These are phyloP conservation scores for Sthenelais limicola DNA, from an alignment of 2,888 invertebrate species.

Conservation along the genomic window DNA sequence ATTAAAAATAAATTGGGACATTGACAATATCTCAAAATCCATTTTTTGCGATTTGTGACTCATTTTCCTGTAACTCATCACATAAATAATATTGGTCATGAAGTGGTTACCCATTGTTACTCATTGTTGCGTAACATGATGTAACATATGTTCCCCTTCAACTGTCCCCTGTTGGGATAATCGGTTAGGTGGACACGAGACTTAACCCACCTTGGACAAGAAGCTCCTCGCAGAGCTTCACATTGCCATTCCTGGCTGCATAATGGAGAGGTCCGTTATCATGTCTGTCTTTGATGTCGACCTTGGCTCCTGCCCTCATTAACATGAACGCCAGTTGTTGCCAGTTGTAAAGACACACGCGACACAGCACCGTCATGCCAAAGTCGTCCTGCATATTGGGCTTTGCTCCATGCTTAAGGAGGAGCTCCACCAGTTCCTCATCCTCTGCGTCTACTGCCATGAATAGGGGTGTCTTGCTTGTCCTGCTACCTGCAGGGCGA, in stretches of 20 bases:
- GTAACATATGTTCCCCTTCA: no score
- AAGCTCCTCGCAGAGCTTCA: conserved; percentile 43
- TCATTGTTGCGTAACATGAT: no score
- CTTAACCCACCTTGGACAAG: conserved; percentile 46
- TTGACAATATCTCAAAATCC: no score
- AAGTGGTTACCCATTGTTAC: no score
- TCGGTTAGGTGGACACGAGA: no score
- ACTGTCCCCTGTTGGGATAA: no score
- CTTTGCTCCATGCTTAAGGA: conserved; percentile 44
- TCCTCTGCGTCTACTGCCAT: conserved; percentile 49
- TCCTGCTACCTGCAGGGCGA: conserved; percentile 12
- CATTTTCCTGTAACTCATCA: no score
- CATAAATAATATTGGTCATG: no score
- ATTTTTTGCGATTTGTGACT: no score
- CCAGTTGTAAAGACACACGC: conserved; percentile 46
- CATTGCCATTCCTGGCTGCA: conserved; percentile 49
- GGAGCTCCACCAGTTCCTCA: conserved; percentile 43
- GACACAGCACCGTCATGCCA: conserved; percentile 52
- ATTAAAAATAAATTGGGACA: no score
- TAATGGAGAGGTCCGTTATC: conserved; percentile 48
- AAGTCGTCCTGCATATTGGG: conserved; percentile 46
- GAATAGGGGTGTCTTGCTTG: conserved; percentile 48
- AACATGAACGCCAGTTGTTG: conserved; percentile 45
- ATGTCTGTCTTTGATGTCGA: conserved; percentile 46
- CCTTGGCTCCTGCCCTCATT: conserved; percentile 43